These are phyloP conservation scores for Nycteola revayana DNA, from an alignment of 2,888 invertebrate genomes.

Conservation along the genomic window DNA sequence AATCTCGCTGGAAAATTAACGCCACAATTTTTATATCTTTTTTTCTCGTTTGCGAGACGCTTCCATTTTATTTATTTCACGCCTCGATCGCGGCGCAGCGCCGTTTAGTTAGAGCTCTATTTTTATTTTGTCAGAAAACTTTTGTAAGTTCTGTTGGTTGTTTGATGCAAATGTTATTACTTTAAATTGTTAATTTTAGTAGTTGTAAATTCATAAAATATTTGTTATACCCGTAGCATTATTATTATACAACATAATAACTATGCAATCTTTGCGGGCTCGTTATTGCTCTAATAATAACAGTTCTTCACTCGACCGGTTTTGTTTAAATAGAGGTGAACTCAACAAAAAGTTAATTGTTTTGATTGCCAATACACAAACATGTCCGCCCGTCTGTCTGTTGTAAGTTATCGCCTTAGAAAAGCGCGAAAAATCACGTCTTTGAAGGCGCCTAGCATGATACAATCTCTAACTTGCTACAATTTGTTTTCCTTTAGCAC, in stretches of 20 bases:
- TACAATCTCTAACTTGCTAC: conserved; percentile 77
- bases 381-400: conserved; percentile 67
- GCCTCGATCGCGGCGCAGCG: conserved; percentile 67
- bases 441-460: conserved; percentile 77
- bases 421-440: conserved; percentile 79
- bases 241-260: too few species aligned
- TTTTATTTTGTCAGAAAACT: conserved; percentile 53
- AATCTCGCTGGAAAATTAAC: conserved; percentile 80
- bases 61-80: conserved; percentile 76
- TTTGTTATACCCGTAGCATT: too few species aligned
- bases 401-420: conserved; percentile 75
- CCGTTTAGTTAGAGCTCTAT: conserved; percentile 64
- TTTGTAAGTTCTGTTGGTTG: conserved; percentile 38
- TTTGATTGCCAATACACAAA: conserved; percentile 78
- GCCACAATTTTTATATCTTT: conserved; percentile 67
- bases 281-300: conserved; percentile 9
- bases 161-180: too few species aligned
- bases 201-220: too few species aligned
- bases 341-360: conserved; percentile 78
- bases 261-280: too few species aligned
- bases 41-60: conserved; percentile 65
- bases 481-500: conserved; percentile 79
- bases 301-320: conserved; percentile 28
- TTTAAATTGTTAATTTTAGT: too few species aligned
- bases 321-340: conserved; percentile 63